Evolutionary conservation across 1,140 invertebrate species (phyloP).

Genomic region (Cylas formicarius): DNA sequence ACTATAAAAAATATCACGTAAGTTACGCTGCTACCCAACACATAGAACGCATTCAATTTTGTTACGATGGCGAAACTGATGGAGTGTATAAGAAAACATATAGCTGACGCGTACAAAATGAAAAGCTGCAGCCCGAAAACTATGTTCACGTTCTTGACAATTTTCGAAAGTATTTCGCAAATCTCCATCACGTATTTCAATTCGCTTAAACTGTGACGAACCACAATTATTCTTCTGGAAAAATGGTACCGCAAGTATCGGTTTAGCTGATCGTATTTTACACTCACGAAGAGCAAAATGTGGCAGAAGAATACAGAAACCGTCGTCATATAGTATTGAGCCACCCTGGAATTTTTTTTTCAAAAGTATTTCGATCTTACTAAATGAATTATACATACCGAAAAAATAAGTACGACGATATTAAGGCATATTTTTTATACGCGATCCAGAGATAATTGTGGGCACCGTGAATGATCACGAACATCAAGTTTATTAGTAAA

Average conservation of each 20-base stretch:
- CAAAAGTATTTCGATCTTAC: not conserved
- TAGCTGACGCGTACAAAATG: not conserved
- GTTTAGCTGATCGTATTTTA: conserved; percentile 7
- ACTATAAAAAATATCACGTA: no score
- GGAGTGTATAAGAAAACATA: conserved; percentile 2
- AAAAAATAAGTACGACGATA: conserved; percentile 2
- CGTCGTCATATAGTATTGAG: conserved; percentile 7
- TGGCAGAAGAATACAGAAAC: not conserved
- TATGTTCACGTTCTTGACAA: conserved; percentile 1
- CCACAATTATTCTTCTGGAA: conserved; percentile 1
- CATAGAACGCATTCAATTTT: no score
- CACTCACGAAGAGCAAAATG: conserved; percentile 3
- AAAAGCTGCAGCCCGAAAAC: conserved; percentile 13
- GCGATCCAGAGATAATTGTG: not conserved
- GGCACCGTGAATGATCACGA: not conserved
- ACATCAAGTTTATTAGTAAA: not conserved
- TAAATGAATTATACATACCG: conserved; percentile 2
- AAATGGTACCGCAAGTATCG: not conserved
- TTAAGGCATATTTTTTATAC: not conserved
- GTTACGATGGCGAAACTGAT: conserved; percentile 6
- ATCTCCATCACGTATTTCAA: conserved; percentile 3
- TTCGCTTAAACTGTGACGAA: conserved; percentile 2
- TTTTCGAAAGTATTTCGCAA: not conserved
- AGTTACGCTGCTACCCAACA: no score
- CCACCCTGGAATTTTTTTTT: conserved; percentile 8